Percentiles rank a stretch among this genome's conserved stretches.
These are phyloP conservation scores for Megaptera novaeangliae DNA, from an alignment of 2,113 vertebrate species.

Conservation along the genomic window DNA sequence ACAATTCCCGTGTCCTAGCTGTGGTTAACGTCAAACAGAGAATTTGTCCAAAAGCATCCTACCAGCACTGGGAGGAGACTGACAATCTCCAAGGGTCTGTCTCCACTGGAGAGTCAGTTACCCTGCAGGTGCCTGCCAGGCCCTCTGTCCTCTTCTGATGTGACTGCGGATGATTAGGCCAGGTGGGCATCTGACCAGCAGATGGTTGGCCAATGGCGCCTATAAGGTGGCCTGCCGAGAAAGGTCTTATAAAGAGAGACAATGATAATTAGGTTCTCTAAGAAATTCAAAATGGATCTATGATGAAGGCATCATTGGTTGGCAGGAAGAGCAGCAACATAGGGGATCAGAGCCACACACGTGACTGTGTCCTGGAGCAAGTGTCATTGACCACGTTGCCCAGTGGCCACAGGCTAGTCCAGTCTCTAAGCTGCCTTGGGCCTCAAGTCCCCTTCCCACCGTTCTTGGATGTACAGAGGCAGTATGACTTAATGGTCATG, in stretches of 20 bases:
- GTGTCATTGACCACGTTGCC: neutral
- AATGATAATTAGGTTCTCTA: neutral
- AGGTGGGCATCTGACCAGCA: neutral
- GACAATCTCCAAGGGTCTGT: neutral
- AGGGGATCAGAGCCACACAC: neutral
- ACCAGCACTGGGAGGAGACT: neutral
- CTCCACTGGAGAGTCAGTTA: neutral
- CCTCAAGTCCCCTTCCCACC: neutral
- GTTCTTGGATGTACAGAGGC: neutral
- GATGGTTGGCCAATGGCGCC: neutral
- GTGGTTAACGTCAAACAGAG: neutral
- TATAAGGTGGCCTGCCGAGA: neutral
- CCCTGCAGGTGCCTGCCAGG: neutral
- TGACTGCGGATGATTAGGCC: neutral
- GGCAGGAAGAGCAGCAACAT: neutral
- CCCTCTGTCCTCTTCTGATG: neutral
- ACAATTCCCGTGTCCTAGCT: too few species aligned
- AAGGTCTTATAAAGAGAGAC: neutral
- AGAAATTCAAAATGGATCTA: neutral
- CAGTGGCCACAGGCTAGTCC: neutral
- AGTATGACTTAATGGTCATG: too few species aligned
- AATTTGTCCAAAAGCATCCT: neutral
- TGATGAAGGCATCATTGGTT: neutral
- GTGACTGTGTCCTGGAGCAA: rapidly evolving
- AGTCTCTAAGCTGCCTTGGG: neutral